A percentile compares a stretch with the other conserved stretches of the same genome.
Conservation (phyloP, 2,113 vertebrate species). For the Laticauda laticaudata region DNA sequence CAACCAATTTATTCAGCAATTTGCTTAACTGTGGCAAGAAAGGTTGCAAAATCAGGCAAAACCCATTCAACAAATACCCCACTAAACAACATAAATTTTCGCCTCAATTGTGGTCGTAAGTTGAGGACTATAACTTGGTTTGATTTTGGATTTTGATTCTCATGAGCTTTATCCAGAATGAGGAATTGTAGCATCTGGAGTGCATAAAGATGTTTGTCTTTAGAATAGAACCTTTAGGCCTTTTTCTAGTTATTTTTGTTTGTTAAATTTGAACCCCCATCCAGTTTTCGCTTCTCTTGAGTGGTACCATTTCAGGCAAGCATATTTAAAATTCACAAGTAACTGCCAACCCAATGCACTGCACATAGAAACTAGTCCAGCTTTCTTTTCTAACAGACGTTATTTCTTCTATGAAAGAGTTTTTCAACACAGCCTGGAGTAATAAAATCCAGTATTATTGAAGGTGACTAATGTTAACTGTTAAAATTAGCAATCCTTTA, state of each 20-base stretch:
- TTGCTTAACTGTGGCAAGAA: background rate
- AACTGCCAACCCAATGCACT: background rate
- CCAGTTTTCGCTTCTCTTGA: background rate
- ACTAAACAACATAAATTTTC: background rate
- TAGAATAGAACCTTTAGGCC: background rate
- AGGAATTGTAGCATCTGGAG: background rate
- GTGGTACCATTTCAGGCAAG: background rate
- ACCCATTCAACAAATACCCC: background rate
- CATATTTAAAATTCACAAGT: background rate
- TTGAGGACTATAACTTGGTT: background rate
- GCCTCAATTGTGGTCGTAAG: background rate
- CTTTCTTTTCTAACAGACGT: background rate
- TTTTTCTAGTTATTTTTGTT: background rate
- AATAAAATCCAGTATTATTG: background rate
- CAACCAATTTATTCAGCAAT: background rate
- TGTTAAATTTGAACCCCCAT: background rate
- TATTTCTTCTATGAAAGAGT: background rate
- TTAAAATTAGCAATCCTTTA: background rate
- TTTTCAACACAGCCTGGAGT: background rate
- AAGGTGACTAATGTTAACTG: background rate
- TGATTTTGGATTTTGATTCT: background rate
- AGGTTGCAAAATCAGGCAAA: background rate
- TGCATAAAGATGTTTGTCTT: background rate
- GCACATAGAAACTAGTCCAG: background rate
- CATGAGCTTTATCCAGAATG: background rate